Percentiles rank a stretch among this genome's conserved stretches.
phyloP scores from a whole-genome alignment of 1,140 invertebrate species.

The Periplaneta americana region DNA sequence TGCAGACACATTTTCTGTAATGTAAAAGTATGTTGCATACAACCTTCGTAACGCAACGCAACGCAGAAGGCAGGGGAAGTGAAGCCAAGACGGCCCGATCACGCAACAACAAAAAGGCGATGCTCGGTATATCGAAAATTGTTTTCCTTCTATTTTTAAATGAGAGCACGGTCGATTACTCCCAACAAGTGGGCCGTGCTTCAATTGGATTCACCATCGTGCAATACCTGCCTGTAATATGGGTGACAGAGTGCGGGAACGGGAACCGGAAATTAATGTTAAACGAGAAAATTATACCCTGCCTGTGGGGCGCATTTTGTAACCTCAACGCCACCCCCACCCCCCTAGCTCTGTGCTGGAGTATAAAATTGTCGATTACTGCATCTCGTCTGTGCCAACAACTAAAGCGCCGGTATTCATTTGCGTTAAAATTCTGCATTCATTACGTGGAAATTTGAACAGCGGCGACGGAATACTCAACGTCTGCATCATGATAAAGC shows the following conservation, averaged over 20 bases:
- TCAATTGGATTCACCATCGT: not conserved
- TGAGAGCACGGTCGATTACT: not conserved
- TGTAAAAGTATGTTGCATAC: too few species aligned
- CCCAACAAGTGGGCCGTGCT: not conserved
- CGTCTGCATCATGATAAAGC: too few species aligned
- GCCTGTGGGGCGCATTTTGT: not conserved
- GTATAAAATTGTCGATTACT: not conserved
- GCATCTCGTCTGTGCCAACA: not conserved
- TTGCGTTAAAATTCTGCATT: not conserved
- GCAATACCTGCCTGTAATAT: not conserved
- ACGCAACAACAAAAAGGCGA: not conserved
- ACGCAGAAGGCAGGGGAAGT: not conserved
- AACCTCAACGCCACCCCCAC: not conserved
- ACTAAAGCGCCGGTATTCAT: not conserved
- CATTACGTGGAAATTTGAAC: not conserved
- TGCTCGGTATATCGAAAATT: not conserved
- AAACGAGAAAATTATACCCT: not conserved
- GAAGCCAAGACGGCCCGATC: not conserved
- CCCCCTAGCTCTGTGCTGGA: not conserved
- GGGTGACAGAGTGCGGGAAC: not conserved
- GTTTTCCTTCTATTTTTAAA: not conserved
- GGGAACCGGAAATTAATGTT: not conserved
- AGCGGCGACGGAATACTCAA: not conserved
- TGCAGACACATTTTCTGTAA: too few species aligned
- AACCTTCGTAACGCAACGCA: too few species aligned